These are phyloP conservation scores for Spea bombifrons DNA, from an alignment of 2,113 vertebrate species.

Conservation along the genomic window DNA sequence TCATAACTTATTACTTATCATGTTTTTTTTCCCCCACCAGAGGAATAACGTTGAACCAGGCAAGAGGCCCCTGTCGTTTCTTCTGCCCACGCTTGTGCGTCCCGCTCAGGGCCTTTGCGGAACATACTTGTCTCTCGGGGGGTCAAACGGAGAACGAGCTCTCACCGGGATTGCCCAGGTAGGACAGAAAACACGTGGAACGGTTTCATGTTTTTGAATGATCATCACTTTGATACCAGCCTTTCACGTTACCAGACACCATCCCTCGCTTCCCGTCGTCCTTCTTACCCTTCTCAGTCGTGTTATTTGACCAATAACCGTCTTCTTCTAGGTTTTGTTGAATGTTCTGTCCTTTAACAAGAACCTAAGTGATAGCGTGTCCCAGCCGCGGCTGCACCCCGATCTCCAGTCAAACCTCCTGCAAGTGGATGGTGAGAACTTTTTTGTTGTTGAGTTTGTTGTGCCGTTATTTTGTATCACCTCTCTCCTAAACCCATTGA, in stretches of 20 bases:
- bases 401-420: constrained; percentile 79
- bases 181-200: constrained; percentile 1
- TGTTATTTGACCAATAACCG: not conserved
- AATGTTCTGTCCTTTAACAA: constrained; percentile 87
- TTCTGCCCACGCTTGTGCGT: constrained; percentile 86
- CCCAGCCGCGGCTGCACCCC: constrained; percentile 86
- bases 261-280: too few species aligned
- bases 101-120: constrained; percentile 86
- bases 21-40: constrained; percentile 61
- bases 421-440: constrained; percentile 88
- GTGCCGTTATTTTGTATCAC: too few species aligned
- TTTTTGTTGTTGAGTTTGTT: too few species aligned
- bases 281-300: too few species aligned
- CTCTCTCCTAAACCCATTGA: too few species aligned
- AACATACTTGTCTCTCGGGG: constrained; percentile 86
- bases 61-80: constrained; percentile 87
- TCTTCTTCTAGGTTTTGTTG: constrained; percentile 78
- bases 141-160: constrained; percentile 80
- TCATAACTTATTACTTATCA: not conserved
- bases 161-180: constrained; percentile 91
- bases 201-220: too few species aligned
- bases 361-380: constrained; percentile 91
- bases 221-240: too few species aligned
- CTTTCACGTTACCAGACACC: too few species aligned
- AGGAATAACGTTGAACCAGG: constrained; percentile 76